Percentiles rank a stretch among this genome's conserved stretches.
phyloP scores from a whole-genome alignment of 1,140 invertebrate species.

The Ladona fulva region DNA sequence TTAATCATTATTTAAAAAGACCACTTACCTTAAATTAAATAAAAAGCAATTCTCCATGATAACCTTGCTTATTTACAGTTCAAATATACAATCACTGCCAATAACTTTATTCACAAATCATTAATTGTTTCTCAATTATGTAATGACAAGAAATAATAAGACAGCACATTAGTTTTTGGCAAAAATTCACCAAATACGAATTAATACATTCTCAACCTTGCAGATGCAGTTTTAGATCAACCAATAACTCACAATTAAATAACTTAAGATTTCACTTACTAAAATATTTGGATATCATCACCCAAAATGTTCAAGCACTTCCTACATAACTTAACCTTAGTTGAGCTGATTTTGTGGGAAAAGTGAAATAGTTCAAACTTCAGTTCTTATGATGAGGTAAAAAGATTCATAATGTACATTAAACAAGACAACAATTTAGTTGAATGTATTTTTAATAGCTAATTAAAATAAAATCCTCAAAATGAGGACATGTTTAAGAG shows the following conservation, averaged over 20 bases:
- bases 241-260: background rate
- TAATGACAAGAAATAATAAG: background rate
- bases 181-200: background rate
- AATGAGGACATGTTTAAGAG: background rate
- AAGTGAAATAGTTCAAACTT: background rate
- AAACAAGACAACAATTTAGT: background rate
- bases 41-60: too few relatives aligned
- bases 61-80: too few relatives aligned
- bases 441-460: background rate
- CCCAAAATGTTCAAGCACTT: background rate
- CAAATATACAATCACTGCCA: background rate
- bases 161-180: background rate
- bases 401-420: background rate
- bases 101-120: background rate
- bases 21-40: too few relatives aligned
- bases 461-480: constrained; percentile 8
- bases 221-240: background rate
- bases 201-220: background rate
- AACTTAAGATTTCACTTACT: background rate
- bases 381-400: background rate
- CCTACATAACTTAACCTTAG: background rate
- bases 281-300: background rate
- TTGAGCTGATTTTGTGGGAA: background rate
- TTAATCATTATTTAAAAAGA: too few relatives aligned
- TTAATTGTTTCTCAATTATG: background rate